These are phyloP conservation scores for Pedicia rivosa DNA, from an alignment of 2,888 invertebrate genomes.

Conservation along the genomic window DNA sequence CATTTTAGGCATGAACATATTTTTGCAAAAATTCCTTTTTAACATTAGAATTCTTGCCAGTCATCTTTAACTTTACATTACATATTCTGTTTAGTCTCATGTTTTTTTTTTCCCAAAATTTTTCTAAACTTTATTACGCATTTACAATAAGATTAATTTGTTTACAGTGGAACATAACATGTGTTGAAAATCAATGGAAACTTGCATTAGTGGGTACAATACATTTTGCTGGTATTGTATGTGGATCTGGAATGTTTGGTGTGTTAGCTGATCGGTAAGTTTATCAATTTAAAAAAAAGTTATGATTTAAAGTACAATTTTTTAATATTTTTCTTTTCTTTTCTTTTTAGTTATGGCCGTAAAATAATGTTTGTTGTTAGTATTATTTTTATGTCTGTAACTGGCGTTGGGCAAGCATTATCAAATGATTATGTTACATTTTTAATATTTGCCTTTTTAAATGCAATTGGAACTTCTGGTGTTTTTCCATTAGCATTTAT, in stretches of 20 bases:
- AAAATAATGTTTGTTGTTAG: constrained; percentile 39
- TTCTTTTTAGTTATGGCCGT: constrained; percentile 40
- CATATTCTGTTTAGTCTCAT: too few species aligned
- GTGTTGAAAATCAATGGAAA: constrained; percentile 42
- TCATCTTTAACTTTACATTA: too few species aligned
- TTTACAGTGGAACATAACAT: constrained; percentile 42
- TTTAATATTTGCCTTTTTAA: constrained; percentile 35
- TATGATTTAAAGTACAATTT: not conserved
- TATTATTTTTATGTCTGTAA: constrained; percentile 38
- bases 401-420: constrained; percentile 38
- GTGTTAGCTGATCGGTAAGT: constrained; percentile 41
- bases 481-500: constrained; percentile 44
- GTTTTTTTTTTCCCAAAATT: too few species aligned
- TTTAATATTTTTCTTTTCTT: not conserved
- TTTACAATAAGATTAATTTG: too few species aligned
- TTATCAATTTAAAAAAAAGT: constrained; percentile 2
- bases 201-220: constrained; percentile 41
- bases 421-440: constrained; percentile 37
- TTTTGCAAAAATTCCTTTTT: too few species aligned
- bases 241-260: constrained; percentile 41
- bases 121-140: too few species aligned
- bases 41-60: too few species aligned
- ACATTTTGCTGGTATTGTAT: constrained; percentile 45
- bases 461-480: constrained; percentile 43
- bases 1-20: too few species aligned